A percentile compares a stretch with the other conserved stretches of the same genome.
Conservation (phyloP, 2,888 invertebrate species). For the Yponomeuta sedellus region DNA sequence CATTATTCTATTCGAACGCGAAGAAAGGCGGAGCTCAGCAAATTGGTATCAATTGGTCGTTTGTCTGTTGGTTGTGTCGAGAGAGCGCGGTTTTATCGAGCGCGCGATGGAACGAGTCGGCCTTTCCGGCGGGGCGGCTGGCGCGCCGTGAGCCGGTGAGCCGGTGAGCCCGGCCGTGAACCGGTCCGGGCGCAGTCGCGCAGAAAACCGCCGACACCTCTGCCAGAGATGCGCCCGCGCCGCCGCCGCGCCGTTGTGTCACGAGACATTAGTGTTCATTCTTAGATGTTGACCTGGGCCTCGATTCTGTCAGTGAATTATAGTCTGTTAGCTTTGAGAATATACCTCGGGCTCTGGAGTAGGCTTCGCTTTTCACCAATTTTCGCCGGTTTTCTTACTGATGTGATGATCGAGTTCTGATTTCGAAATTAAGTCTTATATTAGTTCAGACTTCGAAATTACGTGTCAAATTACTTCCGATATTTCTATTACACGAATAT, state of each 20-base stretch:
- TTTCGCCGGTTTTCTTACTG: too few relatives aligned
- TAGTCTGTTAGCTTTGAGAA: too few relatives aligned
- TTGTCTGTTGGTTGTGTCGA: constrained; percentile 33
- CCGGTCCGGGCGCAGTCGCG: constrained; percentile 69
- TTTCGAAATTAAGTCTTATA: too few relatives aligned
- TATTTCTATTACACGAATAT: too few relatives aligned
- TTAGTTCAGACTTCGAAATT: too few relatives aligned
- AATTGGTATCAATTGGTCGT: constrained; percentile 56
- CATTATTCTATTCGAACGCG: background rate
- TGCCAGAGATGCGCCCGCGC: constrained; percentile 27
- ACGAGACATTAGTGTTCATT: constrained; percentile 66
- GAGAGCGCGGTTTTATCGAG: constrained; percentile 47
- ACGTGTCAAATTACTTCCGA: too few relatives aligned
- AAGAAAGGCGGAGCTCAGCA: constrained; percentile 29
- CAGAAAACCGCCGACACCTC: constrained; percentile 74
- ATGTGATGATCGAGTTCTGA: too few relatives aligned
- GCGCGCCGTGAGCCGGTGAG: constrained; percentile 44
- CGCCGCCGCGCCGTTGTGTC: constrained; percentile 55
- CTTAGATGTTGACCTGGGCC: background rate
- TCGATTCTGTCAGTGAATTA: too few relatives aligned
- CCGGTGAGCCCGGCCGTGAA: too few relatives aligned
- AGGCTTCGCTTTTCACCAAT: too few relatives aligned
- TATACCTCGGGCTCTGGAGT: too few relatives aligned
- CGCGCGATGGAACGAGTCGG: constrained; percentile 56
- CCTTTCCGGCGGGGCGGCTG: constrained; percentile 56